These are phyloP conservation scores for Sorex araneus DNA, from an alignment of 2,113 vertebrate genomes.

Conservation along the genomic window DNA sequence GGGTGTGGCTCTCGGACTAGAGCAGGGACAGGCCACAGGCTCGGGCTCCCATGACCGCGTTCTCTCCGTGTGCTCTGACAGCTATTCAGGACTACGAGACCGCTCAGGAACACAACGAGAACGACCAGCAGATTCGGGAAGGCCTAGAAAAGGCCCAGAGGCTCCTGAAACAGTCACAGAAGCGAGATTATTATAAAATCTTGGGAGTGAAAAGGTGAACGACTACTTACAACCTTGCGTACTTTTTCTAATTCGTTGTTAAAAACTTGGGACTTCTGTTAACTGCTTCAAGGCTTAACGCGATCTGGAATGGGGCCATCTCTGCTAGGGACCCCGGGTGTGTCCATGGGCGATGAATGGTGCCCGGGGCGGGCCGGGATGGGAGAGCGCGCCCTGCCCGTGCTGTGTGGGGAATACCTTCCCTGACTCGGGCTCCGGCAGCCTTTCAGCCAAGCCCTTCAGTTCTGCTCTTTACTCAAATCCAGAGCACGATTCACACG, in stretches of 20 bases:
- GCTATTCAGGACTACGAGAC: constrained; percentile 96
- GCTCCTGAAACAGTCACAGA: constrained; percentile 97
- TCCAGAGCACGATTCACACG: background rate
- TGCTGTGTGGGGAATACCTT: background rate
- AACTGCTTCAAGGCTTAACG: no score
- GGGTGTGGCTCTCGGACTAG: background rate
- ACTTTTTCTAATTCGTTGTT: background rate
- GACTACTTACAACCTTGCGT: background rate
- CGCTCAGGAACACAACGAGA: constrained; percentile 94
- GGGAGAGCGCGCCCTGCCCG: no score
- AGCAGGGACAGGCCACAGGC: background rate
- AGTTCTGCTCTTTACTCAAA: background rate
- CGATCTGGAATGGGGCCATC: no score
- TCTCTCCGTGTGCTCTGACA: constrained; percentile 83
- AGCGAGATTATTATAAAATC: constrained; percentile 99
- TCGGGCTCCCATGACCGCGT: constrained; percentile 12
- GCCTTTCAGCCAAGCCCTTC: background rate
- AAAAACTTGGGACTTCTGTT: no score
- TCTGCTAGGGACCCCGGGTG: no score
- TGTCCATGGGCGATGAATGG: no score
- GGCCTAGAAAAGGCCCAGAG: constrained; percentile 96
- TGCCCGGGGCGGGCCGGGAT: no score
- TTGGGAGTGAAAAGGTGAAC: constrained; percentile 97
- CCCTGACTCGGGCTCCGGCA: background rate
- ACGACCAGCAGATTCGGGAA: constrained; percentile 96